Conservation (phyloP, 2,113 vertebrate species). For the Marcusenius ussheri region DNA sequence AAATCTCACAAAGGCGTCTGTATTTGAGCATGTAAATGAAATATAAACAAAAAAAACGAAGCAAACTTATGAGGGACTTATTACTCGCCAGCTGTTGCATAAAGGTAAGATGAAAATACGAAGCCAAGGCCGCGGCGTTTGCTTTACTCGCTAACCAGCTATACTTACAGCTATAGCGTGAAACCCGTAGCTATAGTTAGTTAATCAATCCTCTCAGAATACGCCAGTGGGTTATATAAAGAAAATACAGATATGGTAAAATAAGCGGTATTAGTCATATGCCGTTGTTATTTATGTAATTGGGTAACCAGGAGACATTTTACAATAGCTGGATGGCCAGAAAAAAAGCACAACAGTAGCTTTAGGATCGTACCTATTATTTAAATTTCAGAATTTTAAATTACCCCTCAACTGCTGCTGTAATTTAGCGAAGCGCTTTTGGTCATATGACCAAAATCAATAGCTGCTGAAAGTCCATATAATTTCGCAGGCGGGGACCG, state of each 20-base stretch:
- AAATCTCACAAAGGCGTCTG: constrained; percentile 4
- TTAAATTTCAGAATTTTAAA: neutral
- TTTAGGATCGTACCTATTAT: neutral
- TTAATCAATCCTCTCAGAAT: neutral
- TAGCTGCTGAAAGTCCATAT: neutral
- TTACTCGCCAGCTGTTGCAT: neutral
- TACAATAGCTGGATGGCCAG: neutral
- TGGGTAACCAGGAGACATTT: neutral
- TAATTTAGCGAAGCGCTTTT: neutral
- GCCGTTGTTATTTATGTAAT: neutral
- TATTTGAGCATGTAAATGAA: constrained; percentile 8
- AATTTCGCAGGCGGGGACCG: neutral
- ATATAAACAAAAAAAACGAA: neutral
- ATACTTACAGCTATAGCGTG: neutral
- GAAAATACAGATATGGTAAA: neutral
- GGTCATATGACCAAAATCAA: neutral
- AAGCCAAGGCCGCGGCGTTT: neutral
- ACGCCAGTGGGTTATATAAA: neutral
- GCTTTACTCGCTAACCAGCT: neutral
- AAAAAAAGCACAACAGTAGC: neutral
- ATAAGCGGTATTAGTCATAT: neutral
- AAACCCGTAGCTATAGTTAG: neutral
- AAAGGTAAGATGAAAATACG: constrained; percentile 8
- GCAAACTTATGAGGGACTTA: constrained; percentile 3
- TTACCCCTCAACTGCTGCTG: neutral